Evolutionary conservation across 2,797 vertebrate genomes (phyloP).

Genomic region (Gallinago nigripennis): DNA sequence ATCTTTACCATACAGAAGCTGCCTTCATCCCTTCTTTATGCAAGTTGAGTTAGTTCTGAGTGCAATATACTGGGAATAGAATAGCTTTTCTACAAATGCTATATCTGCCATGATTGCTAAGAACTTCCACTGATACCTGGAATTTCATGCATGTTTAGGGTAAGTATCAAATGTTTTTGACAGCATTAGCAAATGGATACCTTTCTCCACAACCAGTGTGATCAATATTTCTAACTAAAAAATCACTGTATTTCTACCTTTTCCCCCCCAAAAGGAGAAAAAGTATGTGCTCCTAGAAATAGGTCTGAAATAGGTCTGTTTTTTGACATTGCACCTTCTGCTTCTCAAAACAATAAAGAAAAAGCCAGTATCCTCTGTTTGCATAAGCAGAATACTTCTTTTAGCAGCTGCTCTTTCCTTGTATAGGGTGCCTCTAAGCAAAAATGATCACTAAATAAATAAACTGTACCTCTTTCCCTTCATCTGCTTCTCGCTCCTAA

Average conservation of each 20-base stretch:
- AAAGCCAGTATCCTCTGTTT: background rate
- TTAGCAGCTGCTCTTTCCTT: background rate
- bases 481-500: background rate
- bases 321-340: background rate
- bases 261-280: background rate
- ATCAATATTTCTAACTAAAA: background rate
- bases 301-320: background rate
- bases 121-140: background rate
- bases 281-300: background rate
- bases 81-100: background rate
- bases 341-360: slow-evolving; percentile 14
- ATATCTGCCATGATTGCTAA: background rate
- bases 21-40: background rate
- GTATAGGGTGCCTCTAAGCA: background rate
- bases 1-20: background rate
- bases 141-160: background rate
- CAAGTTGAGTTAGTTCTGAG: background rate
- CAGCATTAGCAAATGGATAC: background rate
- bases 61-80: background rate
- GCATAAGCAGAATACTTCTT: background rate
- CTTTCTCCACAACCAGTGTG: background rate
- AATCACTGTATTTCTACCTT: background rate
- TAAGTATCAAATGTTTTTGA: background rate
- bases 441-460: background rate
- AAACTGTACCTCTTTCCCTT: background rate